Evolutionary conservation across 35 echinoderm and acorn worm genomes (phyloP).

Genomic region (Holothuria glaberrima): DNA sequence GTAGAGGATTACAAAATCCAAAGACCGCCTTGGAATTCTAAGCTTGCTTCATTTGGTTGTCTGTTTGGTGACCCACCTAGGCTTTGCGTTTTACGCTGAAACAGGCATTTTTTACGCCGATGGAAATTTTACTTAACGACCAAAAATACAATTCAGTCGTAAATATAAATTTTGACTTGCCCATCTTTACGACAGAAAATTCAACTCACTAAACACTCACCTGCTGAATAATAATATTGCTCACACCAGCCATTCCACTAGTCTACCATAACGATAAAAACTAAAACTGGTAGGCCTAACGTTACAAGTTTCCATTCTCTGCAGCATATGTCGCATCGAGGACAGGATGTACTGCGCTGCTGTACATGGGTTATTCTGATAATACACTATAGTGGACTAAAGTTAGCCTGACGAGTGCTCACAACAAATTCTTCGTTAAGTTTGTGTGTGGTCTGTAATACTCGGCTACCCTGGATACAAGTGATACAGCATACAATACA

Average conservation of each 20-base stretch:
- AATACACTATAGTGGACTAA: conserved; percentile 2
- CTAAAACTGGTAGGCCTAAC: background rate
- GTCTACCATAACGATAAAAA: background rate
- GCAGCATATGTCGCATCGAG: conserved; percentile 1
- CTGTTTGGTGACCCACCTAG: too few species aligned
- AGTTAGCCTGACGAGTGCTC: background rate
- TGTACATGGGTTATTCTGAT: conserved; percentile 2
- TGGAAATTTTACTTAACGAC: conserved; percentile 4
- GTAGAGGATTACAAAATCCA: too few species aligned
- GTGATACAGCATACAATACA: background rate
- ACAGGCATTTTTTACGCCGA: conserved; percentile 2
- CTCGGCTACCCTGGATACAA: conserved; percentile 19
- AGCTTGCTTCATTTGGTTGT: too few species aligned
- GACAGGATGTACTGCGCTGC: background rate
- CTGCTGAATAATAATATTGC: too few species aligned
- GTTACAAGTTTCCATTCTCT: conserved; percentile 27
- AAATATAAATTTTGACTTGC: background rate
- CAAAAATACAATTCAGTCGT: conserved; percentile 1
- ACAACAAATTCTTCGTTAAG: conserved; percentile 19
- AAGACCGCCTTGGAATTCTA: too few species aligned
- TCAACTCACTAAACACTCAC: conserved; percentile 6
- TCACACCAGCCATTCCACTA: background rate
- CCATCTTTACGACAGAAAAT: too few species aligned
- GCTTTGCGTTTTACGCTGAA: background rate
- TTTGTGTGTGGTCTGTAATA: background rate